A percentile compares a stretch with the other conserved stretches of the same genome.
Evolutionary conservation across 2,888 invertebrate species (phyloP).

Genomic region (Coecobrya sp.): DNA sequence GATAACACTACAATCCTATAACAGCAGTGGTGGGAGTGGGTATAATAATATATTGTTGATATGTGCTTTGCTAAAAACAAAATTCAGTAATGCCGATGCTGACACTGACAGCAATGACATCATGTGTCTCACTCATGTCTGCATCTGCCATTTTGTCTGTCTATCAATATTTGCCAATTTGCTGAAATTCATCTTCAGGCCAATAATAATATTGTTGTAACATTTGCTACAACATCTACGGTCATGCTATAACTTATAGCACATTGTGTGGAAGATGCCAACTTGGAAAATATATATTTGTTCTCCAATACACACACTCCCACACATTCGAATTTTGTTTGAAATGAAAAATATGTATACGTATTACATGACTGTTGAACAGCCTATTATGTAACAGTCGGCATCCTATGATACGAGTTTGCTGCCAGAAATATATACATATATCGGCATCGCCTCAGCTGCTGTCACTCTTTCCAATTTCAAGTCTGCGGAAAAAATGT

Average conservation of each 20-base stretch:
- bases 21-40: neutral
- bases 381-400: too few species aligned
- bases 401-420: neutral
- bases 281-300: neutral
- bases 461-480: neutral
- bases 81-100: neutral
- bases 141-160: neutral
- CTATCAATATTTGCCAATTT: neutral
- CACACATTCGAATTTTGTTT: too few species aligned
- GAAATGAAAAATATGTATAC: too few species aligned
- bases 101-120: neutral
- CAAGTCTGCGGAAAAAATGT: neutral
- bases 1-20: neutral
- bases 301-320: neutral
- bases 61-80: neutral
- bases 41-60: too few species aligned
- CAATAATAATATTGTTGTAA: neutral
- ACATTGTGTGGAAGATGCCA: too few species aligned
- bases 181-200: neutral
- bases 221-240: neutral
- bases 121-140: neutral
- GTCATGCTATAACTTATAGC: too few species aligned
- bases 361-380: too few species aligned
- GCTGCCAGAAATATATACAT: neutral
- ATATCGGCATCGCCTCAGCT: neutral